Base-by-base conservation (phyloP, 2,888 invertebrate species). In the Mythimna impura region DNA sequence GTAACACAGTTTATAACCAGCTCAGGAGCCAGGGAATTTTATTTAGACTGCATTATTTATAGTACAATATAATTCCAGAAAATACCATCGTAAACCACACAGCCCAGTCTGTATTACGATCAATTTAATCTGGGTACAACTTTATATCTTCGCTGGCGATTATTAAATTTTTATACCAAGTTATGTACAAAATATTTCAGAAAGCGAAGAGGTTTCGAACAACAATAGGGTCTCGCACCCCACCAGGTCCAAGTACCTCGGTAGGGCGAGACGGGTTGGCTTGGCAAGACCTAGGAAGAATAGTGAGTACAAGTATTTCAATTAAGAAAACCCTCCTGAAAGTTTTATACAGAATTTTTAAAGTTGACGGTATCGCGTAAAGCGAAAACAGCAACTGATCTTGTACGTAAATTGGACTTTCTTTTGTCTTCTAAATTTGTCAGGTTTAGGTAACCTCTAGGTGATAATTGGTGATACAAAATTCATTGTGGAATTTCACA, bases 181-280 rank as follows among this genome's bases (percentile, higher is more conserved):
- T 68, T 50, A 61, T 73, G 58, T 61, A n/a, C 74, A 30, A 62
- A 84, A 80, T 67, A 79, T 91, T 93, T 80, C 91, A 95, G 95
- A 95, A 81, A 85, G 86, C 5, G 93, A 92, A 79, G 91, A 91
- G 68, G 69, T 85, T 14, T 84, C 90, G 5, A 88, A 91, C 67
- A 92, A 90, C 78, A 92, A 91, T 74, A 90, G 88, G 66, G 78
- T 88, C 7, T 73, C 87, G 3, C 86, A 86, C 17, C 84, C 80
- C 7, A 78, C 89, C 0, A 88, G 94, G 40, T 95, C 96, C 0
- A 95, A 95, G 75, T 95, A 92, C 79, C 86, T 96, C 73, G 95
- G 95, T 10, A 89, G 90, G 80, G 95, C 95, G 3, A 89, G 90
- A 60, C 89, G 95, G 36, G 94, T 96, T 7, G 96, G 96, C 0